Conservation (phyloP, 2,797 vertebrate species). For the Spea hammondii region DNA sequence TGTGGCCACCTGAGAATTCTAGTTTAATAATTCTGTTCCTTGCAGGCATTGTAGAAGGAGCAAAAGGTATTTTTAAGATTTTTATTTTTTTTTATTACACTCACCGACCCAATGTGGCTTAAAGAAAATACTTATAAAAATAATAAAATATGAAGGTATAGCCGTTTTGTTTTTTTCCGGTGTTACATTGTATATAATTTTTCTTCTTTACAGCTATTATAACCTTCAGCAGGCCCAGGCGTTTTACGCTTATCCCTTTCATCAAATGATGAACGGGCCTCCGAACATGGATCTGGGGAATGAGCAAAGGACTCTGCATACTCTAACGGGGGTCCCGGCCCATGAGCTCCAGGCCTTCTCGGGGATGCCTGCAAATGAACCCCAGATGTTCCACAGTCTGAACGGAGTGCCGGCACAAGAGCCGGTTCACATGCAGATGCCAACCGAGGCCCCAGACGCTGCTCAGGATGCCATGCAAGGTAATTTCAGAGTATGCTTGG, state of each 20-base stretch:
- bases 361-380: conserved; percentile 44
- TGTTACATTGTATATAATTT: background rate
- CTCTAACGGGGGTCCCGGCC: conserved; percentile 42
- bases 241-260: conserved; percentile 64
- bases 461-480: conserved; percentile 66
- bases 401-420: conserved; percentile 29
- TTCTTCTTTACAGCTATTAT: conserved; percentile 63
- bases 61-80: no score
- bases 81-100: no score
- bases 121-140: no score
- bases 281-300: conserved; percentile 56
- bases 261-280: conserved; percentile 64
- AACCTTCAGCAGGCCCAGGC: conserved; percentile 66
- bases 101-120: no score
- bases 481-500: conserved; percentile 43
- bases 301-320: conserved; percentile 55
- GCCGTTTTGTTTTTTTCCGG: background rate
- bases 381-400: conserved; percentile 33
- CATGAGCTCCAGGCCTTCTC: conserved; percentile 45
- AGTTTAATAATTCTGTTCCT: no score
- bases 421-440: conserved; percentile 18
- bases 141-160: no score
- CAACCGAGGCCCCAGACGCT: conserved; percentile 31
- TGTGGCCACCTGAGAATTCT: no score
- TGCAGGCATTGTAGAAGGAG: no score